phyloP scores from a whole-genome alignment of 2,113 vertebrate genomes.

The Sarotherodon lohbergeri region DNA sequence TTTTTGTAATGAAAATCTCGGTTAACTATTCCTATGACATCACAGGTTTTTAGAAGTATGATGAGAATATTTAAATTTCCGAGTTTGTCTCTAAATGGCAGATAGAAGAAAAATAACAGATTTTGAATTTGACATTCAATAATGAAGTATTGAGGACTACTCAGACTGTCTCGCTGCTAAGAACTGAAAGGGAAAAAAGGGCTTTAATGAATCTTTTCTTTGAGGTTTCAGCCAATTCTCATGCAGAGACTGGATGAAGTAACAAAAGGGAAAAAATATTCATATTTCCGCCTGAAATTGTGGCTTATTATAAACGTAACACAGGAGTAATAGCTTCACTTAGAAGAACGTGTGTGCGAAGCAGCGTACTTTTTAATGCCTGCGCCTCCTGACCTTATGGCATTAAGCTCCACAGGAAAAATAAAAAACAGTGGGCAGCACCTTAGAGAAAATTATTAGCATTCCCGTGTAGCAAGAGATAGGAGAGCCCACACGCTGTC shows the following conservation, averaged over 20 bases:
- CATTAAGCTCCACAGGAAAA: slow-evolving; percentile 46
- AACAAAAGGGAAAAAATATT: not conserved
- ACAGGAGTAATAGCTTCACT: slow-evolving; percentile 14
- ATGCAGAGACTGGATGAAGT: not conserved
- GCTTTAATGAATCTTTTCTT: slow-evolving; percentile 53
- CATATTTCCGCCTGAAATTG: not conserved
- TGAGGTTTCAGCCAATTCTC: not conserved
- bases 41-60: not conserved
- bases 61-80: slow-evolving; percentile 3
- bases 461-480: slow-evolving; percentile 46
- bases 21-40: not conserved
- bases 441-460: slow-evolving; percentile 59
- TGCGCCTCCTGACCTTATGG: slow-evolving; percentile 25
- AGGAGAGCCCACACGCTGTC: slow-evolving; percentile 49
- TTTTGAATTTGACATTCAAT: not conserved
- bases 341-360: not conserved
- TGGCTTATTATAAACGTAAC: slow-evolving; percentile 9
- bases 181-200: slow-evolving; percentile 11
- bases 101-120: not conserved
- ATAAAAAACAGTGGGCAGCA: slow-evolving; percentile 48
- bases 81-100: not conserved
- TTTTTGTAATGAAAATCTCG: not conserved
- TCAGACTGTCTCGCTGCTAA: slow-evolving; percentile 2
- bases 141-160: not conserved
- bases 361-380: slow-evolving; percentile 49